Evolutionary conservation across 2,113 vertebrate species (phyloP).

Genomic region (Saguinus midas): DNA sequence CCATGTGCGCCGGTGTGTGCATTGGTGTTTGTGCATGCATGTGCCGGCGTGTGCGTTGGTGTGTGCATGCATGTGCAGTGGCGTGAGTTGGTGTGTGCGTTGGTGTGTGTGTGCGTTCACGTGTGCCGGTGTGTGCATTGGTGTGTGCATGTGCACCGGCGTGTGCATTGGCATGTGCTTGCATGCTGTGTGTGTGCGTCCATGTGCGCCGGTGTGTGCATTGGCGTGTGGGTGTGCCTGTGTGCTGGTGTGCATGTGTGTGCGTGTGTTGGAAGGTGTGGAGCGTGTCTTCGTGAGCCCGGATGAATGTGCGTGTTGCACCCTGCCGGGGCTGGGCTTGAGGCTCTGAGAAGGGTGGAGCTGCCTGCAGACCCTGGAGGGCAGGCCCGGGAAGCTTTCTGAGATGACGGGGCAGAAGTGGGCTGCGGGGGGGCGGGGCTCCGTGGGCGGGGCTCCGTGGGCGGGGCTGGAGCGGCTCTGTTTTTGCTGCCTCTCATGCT

Average conservation of each 20-base stretch:
- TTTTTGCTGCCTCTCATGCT: no score
- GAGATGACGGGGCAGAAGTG: background rate
- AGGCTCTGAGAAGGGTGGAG: fast-evolving
- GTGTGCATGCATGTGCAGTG: no score
- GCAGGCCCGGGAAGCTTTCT: fast-evolving
- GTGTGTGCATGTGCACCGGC: no score
- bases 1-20: no score
- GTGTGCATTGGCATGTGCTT: no score
- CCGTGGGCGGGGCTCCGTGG: fast-evolving
- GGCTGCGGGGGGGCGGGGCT: background rate
- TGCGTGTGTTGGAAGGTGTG: background rate
- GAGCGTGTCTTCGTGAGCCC: background rate
- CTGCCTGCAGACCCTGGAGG: background rate
- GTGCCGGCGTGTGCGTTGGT: no score
- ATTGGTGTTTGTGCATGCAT: background rate
- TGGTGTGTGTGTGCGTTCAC: no score
- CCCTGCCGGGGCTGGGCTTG: background rate
- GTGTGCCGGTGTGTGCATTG: no score
- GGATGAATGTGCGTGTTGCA: background rate
- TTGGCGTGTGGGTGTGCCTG: no score
- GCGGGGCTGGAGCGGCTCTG: background rate
- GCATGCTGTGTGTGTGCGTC: background rate
- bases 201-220: no score
- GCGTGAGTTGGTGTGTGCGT: no score
- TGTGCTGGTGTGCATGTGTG: no score